Conservation (phyloP, 2,888 invertebrate genomes). For the Tinea trinotella region DNA sequence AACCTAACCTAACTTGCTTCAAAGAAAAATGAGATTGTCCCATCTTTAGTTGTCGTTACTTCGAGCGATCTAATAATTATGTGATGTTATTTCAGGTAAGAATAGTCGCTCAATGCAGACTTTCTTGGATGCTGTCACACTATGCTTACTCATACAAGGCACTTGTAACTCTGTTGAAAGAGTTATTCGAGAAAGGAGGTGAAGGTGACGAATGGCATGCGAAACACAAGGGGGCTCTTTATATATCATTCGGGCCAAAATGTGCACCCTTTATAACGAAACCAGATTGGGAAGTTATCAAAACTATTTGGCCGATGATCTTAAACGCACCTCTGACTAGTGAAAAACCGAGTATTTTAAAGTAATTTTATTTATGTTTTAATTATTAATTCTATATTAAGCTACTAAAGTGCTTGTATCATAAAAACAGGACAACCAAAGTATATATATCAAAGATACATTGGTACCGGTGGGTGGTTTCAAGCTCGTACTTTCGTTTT, state of each 20-base stretch:
- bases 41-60: no score
- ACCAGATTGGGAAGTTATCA: constrained; percentile 82
- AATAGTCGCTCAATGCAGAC: constrained; percentile 75
- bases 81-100: constrained; percentile 57
- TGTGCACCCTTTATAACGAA: constrained; percentile 76
- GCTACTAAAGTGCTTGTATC: no score
- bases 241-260: constrained; percentile 80
- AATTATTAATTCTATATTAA: no score
- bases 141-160: constrained; percentile 80
- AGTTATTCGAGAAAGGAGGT: constrained; percentile 65
- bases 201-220: constrained; percentile 66
- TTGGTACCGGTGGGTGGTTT: no score
- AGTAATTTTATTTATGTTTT: constrained; percentile 27
- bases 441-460: no score
- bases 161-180: constrained; percentile 74
- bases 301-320: constrained; percentile 84
- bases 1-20: no score
- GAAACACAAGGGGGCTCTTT: constrained; percentile 78
- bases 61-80: no score
- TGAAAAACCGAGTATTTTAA: constrained; percentile 87
- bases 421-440: no score
- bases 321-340: constrained; percentile 81
- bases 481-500: no score
- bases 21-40: no score
- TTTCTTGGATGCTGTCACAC: constrained; percentile 75